Base-by-base conservation (phyloP, 2,888 invertebrate species). In the Punctoribates punctum region DNA sequence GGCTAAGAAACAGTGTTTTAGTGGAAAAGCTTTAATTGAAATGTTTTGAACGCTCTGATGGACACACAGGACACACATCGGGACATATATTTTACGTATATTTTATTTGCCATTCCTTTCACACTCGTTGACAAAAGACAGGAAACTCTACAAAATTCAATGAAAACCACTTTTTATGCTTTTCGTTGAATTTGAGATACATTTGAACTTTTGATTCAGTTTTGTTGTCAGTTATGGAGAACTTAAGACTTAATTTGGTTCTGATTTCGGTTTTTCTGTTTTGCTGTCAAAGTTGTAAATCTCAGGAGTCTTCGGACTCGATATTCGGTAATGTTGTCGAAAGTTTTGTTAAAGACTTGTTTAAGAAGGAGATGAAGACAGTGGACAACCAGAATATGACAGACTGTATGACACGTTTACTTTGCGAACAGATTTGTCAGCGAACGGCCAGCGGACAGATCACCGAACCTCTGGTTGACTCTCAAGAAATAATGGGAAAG, bases 381-480 rank as follows among this genome's bases (percentile, higher is more conserved):
- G 48, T 73, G 9, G 38, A 60, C 46, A 51, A 60, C 46, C 38
- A 27, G 9, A 76, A 76, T 23, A 25, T 76, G 48, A 76, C 76
- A 42, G 76, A 73, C 15, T 76, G 76, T 17, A 76, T 76, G 76
- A 73, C 76, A 11, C 54, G 76, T 17, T 17, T 76, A 8, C 48
- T 76, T 3, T 76, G 76, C 46, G 76, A 76, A 65, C 57, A 76
- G 54, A 76, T 76, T 46, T 76, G 76, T 46, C 60, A 54, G 57
- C 76, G 76, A 5, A 73, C 76, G 46, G 27, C 57, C 23, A 76
- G 57, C 2, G 76, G 76, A 20, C 73, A 76, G 57, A 73, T 76
- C n/a, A 76, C 54, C n/a, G 57, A 76, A 62, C 76, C 76, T 9
- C 20, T 76, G 8, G 9, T 76, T n/a, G 51, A 76, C n/a, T 73